These are phyloP conservation scores for Drosophila siamana DNA, from an alignment of 2,888 invertebrate species.

Conservation along the genomic window DNA sequence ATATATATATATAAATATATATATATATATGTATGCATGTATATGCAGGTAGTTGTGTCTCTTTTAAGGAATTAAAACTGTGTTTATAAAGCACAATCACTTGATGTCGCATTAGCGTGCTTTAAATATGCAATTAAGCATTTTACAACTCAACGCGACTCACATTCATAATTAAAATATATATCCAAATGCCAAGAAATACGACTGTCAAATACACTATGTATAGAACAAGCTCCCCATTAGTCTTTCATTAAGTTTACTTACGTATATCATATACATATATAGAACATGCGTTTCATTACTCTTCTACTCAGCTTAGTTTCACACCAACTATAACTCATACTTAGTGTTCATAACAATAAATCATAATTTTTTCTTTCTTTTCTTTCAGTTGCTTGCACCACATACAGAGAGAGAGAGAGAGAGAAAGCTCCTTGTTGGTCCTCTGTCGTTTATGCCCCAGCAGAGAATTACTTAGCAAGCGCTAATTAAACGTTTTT, in stretches of 20 bases:
- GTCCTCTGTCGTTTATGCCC: not conserved
- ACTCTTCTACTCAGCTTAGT: not conserved
- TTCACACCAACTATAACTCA: not conserved
- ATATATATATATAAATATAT: not conserved
- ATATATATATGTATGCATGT: not conserved
- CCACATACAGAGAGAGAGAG: not conserved
- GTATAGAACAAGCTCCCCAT: not conserved
- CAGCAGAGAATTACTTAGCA: slow-evolving; percentile 55
- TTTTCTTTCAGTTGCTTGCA: not conserved
- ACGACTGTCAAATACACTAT: not conserved
- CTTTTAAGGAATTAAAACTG: not conserved
- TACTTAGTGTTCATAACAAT: not conserved
- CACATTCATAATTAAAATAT: slow-evolving; percentile 18
- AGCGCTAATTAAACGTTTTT: slow-evolving; percentile 71
- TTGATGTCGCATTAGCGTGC: slow-evolving; percentile 1
- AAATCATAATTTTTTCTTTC: not conserved
- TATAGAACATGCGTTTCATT: not conserved
- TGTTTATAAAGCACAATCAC: not conserved
- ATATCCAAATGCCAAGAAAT: not conserved
- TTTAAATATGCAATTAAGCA: slow-evolving; percentile 25
- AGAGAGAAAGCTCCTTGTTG: too few species aligned
- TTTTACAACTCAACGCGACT: slow-evolving; percentile 14
- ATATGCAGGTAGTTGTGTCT: not conserved
- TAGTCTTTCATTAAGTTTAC: not conserved
- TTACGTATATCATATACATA: not conserved